Evolutionary conservation across 2,888 invertebrate species (phyloP).

Genomic region (Rhorus exstirpatorius): DNA sequence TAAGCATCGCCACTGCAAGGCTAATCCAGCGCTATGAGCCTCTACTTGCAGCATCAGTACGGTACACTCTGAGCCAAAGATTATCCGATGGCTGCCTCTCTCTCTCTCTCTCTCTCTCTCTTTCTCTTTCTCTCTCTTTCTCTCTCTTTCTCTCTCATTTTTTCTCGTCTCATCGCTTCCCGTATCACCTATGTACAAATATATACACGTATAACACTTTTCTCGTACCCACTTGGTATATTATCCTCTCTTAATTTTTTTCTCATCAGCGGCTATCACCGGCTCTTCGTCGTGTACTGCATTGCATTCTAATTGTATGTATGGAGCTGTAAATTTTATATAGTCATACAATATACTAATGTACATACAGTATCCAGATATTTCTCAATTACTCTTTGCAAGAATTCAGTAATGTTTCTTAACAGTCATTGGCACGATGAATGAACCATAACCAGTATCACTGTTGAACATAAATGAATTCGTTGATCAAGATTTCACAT

Average conservation of each 20-base stretch:
- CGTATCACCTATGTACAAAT: conserved; percentile 23
- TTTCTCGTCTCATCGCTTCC: conserved; percentile 45
- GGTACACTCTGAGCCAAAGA: conserved; percentile 83
- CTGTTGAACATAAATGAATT: too few species aligned
- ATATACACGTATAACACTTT: not conserved
- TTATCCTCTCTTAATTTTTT: conserved; percentile 47
- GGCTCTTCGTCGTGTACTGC: conserved; percentile 36
- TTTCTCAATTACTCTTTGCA: not conserved
- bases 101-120: too few species aligned
- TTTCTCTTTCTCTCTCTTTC: conserved; percentile 32
- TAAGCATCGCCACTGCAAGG: conserved; percentile 85
- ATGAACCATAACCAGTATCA: too few species aligned
- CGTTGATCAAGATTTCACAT: not conserved
- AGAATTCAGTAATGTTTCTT: too few species aligned
- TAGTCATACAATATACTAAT: not conserved
- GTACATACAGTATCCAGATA: not conserved
- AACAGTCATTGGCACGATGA: too few species aligned
- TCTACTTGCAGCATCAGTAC: conserved; percentile 82
- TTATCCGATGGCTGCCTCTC: conserved; percentile 69
- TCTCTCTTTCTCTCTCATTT: conserved; percentile 18
- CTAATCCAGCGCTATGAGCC: conserved; percentile 85
- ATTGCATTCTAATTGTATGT: conserved; percentile 36
- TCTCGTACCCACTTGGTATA: conserved; percentile 34
- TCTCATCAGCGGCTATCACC: conserved; percentile 59
- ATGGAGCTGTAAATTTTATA: conserved; percentile 10